Base-by-base conservation (phyloP, 2,888 invertebrate genomes). In the Eurois occulta region DNA sequence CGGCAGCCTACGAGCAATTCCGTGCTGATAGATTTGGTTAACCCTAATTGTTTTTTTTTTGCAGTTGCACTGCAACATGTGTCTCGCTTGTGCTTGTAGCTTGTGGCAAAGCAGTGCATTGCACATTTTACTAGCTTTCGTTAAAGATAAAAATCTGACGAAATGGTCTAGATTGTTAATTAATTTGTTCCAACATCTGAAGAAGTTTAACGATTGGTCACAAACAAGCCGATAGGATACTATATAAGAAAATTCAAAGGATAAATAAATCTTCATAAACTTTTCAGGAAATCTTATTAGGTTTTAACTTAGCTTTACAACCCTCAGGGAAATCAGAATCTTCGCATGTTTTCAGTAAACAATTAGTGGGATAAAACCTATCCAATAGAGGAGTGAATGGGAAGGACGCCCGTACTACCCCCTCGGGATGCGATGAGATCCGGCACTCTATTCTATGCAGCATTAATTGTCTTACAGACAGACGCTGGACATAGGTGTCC, bases 261-360 rank as follows among this genome's bases (percentile, higher is more conserved):
- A 8, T n/a, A 46, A 58, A 41, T 67, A 77, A 78, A 67, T 80
- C 41, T 60, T 5, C 2, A 32, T 46, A 35, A 43, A 55, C 65
- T 74, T 64, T 73, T 28, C 38, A 48, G 16, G n/a, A 24, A 79
- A 73, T 52, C 32, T 60, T 60, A 62, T 70, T 43, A 66, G 41
- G 38, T 75, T 52, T 52, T 69, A 75, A 58, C 81, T 58, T 65
- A 80, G 60, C 43, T 55, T 6, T 13, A 11, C 13, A 52, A 6
- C n/a, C 77, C n/a, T 18, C 2, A 46, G 76, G 77, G 80, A 80
- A 80, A 80, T 80, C 66, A 46, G 55, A 71, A 58, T 58, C n/a
- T 67, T 66, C 11, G 65, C 66, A 66, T 81, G 60, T 60, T 80
- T 81, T 81, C 81, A 67, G 76, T n/a, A 60, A 80, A 81, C 77